These are phyloP conservation scores for Cartodere bifasciata DNA, from an alignment of 2,888 invertebrate genomes.

Conservation along the genomic window DNA sequence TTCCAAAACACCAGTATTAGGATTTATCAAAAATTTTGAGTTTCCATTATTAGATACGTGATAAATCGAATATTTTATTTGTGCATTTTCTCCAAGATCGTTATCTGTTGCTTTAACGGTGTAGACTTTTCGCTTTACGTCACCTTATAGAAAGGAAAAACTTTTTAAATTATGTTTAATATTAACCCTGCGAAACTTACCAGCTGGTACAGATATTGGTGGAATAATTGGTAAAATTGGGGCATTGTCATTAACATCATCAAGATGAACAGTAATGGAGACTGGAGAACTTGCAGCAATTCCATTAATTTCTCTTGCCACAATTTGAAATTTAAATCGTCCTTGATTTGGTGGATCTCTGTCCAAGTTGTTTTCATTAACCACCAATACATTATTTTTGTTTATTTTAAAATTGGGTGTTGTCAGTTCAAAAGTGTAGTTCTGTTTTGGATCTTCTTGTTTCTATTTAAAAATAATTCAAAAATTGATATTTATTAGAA, in stretches of 20 bases:
- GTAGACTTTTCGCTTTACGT: constrained; percentile 27
- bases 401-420: constrained; percentile 73
- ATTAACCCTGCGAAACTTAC: no score
- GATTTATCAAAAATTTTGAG: constrained; percentile 74
- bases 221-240: constrained; percentile 67
- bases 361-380: constrained; percentile 73
- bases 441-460: constrained; percentile 68
- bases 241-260: constrained; percentile 80
- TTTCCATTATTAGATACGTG: constrained; percentile 85
- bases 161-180: no score
- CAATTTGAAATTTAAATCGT: constrained; percentile 76
- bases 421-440: constrained; percentile 73
- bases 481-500: no score
- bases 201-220: constrained; percentile 61
- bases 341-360: constrained; percentile 78
- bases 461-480: no score
- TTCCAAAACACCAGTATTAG: constrained; percentile 59
- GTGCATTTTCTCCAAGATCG: constrained; percentile 75
- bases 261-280: constrained; percentile 59
- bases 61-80: constrained; percentile 70
- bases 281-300: constrained; percentile 73
- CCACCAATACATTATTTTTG: constrained; percentile 56
- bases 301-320: constrained; percentile 68
- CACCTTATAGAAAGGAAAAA: no score
- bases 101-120: constrained; percentile 65